phyloP scores from a whole-genome alignment of 2,113 vertebrate genomes.

The Scomber japonicus region DNA sequence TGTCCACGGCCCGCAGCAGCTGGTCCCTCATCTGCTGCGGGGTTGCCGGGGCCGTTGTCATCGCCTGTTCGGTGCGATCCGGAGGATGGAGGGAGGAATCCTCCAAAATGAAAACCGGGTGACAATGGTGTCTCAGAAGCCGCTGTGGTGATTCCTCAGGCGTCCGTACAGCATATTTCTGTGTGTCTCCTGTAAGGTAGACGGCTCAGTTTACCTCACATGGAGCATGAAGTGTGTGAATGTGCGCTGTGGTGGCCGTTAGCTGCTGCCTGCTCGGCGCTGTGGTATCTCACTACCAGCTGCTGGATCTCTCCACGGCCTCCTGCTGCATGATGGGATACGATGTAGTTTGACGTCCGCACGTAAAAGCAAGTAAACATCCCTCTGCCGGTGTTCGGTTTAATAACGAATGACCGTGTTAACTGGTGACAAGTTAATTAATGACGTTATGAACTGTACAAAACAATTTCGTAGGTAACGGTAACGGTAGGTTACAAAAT shows the following conservation, averaged over 20 bases:
- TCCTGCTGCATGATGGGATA: constrained; percentile 82
- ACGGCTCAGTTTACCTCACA: constrained; percentile 71
- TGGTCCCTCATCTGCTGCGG: constrained; percentile 98
- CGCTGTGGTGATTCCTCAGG: constrained; percentile 71
- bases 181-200: constrained; percentile 54
- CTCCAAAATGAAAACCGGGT: constrained; percentile 85
- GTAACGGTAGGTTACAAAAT: too few relatives aligned
- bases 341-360: constrained; percentile 65
- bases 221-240: constrained; percentile 60
- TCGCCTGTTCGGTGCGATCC: constrained; percentile 90
- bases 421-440: too few relatives aligned
- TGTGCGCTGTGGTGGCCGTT: constrained; percentile 56
- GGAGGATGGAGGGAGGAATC: constrained; percentile 89
- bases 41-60: constrained; percentile 96
- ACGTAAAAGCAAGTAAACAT: constrained; percentile 69
- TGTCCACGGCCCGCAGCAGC: constrained; percentile 98
- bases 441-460: too few relatives aligned
- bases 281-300: constrained; percentile 74
- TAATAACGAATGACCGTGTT: too few relatives aligned
- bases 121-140: constrained; percentile 82
- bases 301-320: constrained; percentile 77
- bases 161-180: constrained; percentile 86
- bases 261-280: constrained; percentile 70
- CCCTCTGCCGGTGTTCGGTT: not conserved
- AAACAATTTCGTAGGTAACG: too few relatives aligned